Evolutionary conservation across 2,888 invertebrate genomes (phyloP), one percentile per base, ranked within the genome.

Genomic region (Hydrotaea diabolus): DNA sequence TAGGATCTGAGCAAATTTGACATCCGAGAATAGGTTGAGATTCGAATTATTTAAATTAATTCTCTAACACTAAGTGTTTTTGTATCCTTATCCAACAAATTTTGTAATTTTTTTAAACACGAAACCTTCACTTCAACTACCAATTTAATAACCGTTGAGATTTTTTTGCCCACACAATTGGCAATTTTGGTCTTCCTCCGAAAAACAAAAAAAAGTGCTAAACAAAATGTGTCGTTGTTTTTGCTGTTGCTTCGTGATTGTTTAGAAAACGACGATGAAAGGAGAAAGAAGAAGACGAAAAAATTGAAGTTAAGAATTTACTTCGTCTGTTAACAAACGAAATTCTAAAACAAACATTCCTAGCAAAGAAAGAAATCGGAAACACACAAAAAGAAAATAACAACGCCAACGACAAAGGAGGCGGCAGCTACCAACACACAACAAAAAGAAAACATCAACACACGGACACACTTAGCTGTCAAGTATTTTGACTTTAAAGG

Each of bases 341-440:
- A 66, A 75, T 53, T 71, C 74, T 59, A 80, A 75, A 75, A 80
- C 69, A 75, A 80, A 80, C 69, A 75, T 71, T 74, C 46, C 43
- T 43, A 49, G 46, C 19, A 13, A 39, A 43, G 31, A 77, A 36
- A 59, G 55, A 62, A n/a, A n/a, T n/a, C n/a, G 26, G 23, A 59
- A 19, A 53, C 21, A 59, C n/a, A 21, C 71, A 76, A 39, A 13
- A 26, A 17, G 7, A 31, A 2, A 57, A 69, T 39, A 69, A 19
- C 59, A 74, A 59, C 57, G 46, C 69, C 39, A 69, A 19, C 57
- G 55, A 57, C 57, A 57, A 26, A 59, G 17, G n/a, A 8, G 49
- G 49, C 49, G 49, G n/a, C 49, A 62, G 39, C n/a, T 21, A 31
- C 2, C 31, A 7, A 31, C 31, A 7, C 31, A 39, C 9, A 64